Evolutionary conservation across 2,888 invertebrate species (phyloP).

Genomic region (Colostygia pectinataria): DNA sequence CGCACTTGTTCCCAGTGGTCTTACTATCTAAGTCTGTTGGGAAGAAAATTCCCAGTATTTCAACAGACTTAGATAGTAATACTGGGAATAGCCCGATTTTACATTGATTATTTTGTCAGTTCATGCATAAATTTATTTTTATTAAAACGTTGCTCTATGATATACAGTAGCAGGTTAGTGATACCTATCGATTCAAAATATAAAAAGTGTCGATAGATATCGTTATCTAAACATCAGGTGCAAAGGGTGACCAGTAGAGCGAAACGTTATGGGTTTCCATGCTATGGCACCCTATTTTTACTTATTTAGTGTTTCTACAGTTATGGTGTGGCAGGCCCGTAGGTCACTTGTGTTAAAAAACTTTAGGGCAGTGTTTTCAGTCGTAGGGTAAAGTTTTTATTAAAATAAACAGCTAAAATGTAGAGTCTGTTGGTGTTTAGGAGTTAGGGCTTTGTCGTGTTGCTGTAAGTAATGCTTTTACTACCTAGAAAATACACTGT

Average conservation of each 20-base stretch:
- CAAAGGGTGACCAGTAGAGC: slow-evolving; percentile 56
- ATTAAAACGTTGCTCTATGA: slow-evolving; percentile 10
- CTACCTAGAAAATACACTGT: too few species aligned
- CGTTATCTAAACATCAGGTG: slow-evolving; percentile 36
- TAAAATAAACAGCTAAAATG: background rate
- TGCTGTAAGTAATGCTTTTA: too few species aligned
- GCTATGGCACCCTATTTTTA: slow-evolving; percentile 44
- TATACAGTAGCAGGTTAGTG: background rate
- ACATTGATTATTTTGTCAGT: too few species aligned
- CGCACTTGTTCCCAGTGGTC: too few species aligned
- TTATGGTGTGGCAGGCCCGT: slow-evolving; percentile 26
- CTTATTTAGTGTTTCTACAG: slow-evolving; percentile 33
- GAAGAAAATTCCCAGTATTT: too few species aligned
- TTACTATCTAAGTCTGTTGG: too few species aligned
- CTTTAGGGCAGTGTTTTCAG: too few species aligned
- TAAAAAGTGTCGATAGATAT: slow-evolving; percentile 39
- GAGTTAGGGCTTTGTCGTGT: too few species aligned
- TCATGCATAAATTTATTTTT: background rate
- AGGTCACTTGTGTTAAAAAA: slow-evolving; percentile 11
- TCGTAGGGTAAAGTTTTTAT: background rate
- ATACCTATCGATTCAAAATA: slow-evolving; percentile 35
- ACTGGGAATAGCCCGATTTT: too few species aligned
- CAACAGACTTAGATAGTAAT: too few species aligned
- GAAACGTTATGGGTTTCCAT: slow-evolving; percentile 42
- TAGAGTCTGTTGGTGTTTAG: background rate